These are phyloP conservation scores for Mythimna loreyi DNA, from an alignment of 2,888 invertebrate genomes.

Conservation along the genomic window DNA sequence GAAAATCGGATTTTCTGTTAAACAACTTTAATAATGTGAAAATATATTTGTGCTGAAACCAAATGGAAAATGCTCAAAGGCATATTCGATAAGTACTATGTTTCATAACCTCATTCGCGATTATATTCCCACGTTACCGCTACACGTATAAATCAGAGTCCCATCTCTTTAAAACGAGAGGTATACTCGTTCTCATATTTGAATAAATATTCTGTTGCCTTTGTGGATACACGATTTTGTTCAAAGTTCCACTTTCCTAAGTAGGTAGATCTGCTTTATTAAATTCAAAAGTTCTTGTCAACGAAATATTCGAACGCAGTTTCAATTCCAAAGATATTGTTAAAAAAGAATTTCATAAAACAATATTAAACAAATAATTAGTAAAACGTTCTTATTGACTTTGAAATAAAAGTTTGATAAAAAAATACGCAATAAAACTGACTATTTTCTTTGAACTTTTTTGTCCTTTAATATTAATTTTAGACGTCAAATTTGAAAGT, in stretches of 20 bases:
- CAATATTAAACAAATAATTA: slow-evolving; percentile 16
- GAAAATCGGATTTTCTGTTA: slow-evolving; percentile 11
- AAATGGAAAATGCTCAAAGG: slow-evolving; percentile 22
- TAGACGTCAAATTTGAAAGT: slow-evolving; percentile 20
- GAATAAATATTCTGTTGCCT: slow-evolving; percentile 61
- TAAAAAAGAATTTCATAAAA: slow-evolving; percentile 31
- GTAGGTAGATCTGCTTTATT: slow-evolving; percentile 37
- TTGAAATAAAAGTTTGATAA: slow-evolving; percentile 24
- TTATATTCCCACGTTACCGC: slow-evolving; percentile 43
- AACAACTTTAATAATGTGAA: slow-evolving; percentile 10
- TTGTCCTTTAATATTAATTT: slow-evolving; percentile 22
- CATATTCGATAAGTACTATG: slow-evolving; percentile 35
- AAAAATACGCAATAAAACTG: slow-evolving; percentile 22
- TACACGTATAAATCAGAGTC: slow-evolving; percentile 52
- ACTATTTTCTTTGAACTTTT: slow-evolving; percentile 16
- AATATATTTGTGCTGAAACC: slow-evolving; percentile 11
- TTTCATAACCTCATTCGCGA: slow-evolving; percentile 47
- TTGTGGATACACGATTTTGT: slow-evolving; percentile 58
- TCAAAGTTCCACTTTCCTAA: slow-evolving; percentile 49
- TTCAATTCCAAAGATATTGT: slow-evolving; percentile 18
- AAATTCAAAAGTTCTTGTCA: slow-evolving; percentile 34
- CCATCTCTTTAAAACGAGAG: slow-evolving; percentile 59
- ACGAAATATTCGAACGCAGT: slow-evolving; percentile 13
- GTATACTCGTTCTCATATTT: slow-evolving; percentile 51
- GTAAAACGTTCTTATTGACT: slow-evolving; percentile 5